Base-by-base conservation (phyloP, 2,113 vertebrate genomes). In the Thryonomys swinderianus region DNA sequence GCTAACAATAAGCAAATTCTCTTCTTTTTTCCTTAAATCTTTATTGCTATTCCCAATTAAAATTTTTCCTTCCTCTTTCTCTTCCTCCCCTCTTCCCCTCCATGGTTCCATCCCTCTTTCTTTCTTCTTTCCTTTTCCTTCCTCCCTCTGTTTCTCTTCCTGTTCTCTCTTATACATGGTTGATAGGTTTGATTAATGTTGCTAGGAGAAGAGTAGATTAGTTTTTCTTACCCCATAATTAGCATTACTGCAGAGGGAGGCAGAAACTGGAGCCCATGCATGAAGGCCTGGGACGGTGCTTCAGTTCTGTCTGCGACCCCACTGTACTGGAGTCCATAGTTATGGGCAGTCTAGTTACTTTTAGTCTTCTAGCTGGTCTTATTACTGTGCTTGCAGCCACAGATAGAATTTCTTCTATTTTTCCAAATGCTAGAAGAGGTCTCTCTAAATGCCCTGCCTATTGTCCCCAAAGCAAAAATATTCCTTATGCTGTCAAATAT, bases 111-210 rank as follows among this genome's bases (percentile, higher is more conserved):
- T 40, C 34, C 53, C 17, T 34, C 61, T 42, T 2, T 42, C 20
- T 20, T 16, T 30, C 62, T 42, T 12, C 17, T n/a, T 25, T 32
- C 23, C 11, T 12, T n/a, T 5, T 51, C 8, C 21, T 21, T 18
- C n/a, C 34, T 34, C 3, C 34, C 34, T 42, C 48, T 14, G 2
- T 45, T 7, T 32, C 59, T 57, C 37, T 11, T 40, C 7, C 32
- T 45, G 34, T 76, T 48, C 34, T 73, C 4, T 74, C 53, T 42
- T 55, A 7, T 61, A 11, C 42, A 76, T 18, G n/a, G 96, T 94
- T 94, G 90, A 91, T 87, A 91, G 85, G 32, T 96, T 95, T 95
- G 92, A 95, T 95, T 84, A 94, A 95, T 93, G 90, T 85, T 45
- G 95, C 91, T n/a, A 88, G 95, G n/a, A 92, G 92, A 92, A 76